Evolutionary conservation across 2,113 vertebrate species (phyloP).

Genomic region (Corythornis vintsioides): DNA sequence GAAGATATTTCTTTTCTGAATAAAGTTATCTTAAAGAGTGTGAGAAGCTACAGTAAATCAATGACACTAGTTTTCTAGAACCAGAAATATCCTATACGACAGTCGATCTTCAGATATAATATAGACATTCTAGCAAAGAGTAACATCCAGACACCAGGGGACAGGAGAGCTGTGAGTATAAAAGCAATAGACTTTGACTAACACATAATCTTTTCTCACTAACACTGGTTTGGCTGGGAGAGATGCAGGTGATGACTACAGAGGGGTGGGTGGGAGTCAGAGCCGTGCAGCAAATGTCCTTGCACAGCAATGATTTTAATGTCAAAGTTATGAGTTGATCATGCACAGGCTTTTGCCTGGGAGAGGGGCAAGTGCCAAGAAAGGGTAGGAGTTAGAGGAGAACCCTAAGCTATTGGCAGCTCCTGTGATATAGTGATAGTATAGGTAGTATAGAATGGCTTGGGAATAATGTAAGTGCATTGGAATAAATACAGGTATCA

Average conservation of each 20-base stretch:
- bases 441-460: background rate
- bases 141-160: background rate
- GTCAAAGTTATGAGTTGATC: background rate
- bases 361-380: background rate
- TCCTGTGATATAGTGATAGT: background rate
- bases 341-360: background rate
- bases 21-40: background rate
- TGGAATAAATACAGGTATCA: background rate
- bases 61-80: background rate
- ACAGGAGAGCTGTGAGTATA: background rate
- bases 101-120: background rate
- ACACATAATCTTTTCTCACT: background rate
- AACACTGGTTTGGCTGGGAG: background rate
- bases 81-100: background rate
- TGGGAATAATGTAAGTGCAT: background rate
- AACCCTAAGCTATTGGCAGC: background rate
- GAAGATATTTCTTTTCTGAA: background rate
- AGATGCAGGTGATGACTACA: background rate
- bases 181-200: background rate
- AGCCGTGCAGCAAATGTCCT: background rate
- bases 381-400: background rate
- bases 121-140: background rate
- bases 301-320: background rate
- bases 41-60: background rate
- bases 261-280: background rate